Base-by-base conservation (phyloP, 1,140 invertebrate genomes). In the Helicoverpa armigera region DNA sequence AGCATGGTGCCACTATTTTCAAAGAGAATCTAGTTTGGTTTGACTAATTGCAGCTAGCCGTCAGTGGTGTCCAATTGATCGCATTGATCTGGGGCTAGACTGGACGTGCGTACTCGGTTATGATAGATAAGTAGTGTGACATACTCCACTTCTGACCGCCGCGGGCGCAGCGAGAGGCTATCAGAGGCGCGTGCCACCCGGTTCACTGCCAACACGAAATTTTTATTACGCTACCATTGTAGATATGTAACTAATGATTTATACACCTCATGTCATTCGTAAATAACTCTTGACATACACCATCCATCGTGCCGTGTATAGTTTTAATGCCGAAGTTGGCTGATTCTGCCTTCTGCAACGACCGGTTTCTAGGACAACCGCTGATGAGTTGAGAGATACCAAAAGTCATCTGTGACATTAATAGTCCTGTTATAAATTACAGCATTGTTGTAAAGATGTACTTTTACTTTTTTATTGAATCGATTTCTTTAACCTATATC, bases 61-160 rank as follows among this genome's bases (percentile, higher is more conserved):
- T n/a, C 14, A 14, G 29, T 63, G 60, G 35, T 48, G 63, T 67
- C 63, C 43, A 67, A 29, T n/a, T 18, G 43, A 14, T 35, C 63
- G 61, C 29, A 43, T 58, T 58, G 43, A 69, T 69, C 65, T 72
- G 69, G 23, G 29, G 51, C 69, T 54, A 73, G 70, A 56, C 31
- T 23, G 23, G 29, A 56, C 50, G 18, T 53, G 13, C n/a, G 29
- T 35, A 75, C 63, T 23, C 73, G 60, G 80, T 69, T 86, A 78
- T 91, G 89, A 91, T 89, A 88, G 88, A 91, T 90, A 89, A 90
- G 84, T 90, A 76, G 85, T 89, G 84, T 90, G 92, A 88, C 91
- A 93, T 89, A 90, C 89, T 91, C 89, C 82, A 91, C 86, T 91
- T 88, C 65, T 48, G 72, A 78, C 70, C 31, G 80, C 83, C 82